A percentile compares a stretch with the other conserved stretches of the same genome.
Conservation (phyloP, 2,797 vertebrate genomes). For the Sebastes miniatus region DNA sequence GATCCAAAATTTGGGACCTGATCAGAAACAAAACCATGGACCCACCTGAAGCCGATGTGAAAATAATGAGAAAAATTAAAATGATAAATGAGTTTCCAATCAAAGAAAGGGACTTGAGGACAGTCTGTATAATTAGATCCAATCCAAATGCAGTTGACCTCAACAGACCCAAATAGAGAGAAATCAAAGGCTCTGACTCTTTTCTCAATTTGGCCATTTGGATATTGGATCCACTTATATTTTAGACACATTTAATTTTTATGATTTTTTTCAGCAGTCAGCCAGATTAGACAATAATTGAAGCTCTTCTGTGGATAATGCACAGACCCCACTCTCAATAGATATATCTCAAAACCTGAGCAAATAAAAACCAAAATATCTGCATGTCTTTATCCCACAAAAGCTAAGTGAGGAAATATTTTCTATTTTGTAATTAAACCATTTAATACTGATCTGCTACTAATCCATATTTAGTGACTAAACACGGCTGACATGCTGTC, state of each 20-base stretch:
- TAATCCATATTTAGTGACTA: not conserved
- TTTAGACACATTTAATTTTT: not conserved
- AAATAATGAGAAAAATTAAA: too few relatives aligned
- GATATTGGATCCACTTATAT: not conserved
- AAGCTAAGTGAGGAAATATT: not conserved
- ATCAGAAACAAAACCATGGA: not conserved
- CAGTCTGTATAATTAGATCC: not conserved
- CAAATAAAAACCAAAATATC: not conserved
- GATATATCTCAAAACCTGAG: not conserved
- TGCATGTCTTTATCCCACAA: not conserved
- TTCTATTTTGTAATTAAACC: not conserved
- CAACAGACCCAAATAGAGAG: not conserved
- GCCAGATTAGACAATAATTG: too few relatives aligned
- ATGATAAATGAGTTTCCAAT: not conserved
- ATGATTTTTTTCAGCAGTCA: too few relatives aligned
- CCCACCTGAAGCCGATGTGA: not conserved
- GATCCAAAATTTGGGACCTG: not conserved
- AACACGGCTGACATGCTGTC: not conserved
- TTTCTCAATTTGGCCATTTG: not conserved
- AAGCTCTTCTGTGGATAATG: not conserved
- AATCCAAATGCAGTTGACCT: not conserved
- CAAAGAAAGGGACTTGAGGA: not conserved
- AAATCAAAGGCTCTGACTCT: not conserved
- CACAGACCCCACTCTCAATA: not conserved
- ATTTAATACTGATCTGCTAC: not conserved